Percentiles rank a stretch among this genome's conserved stretches.
These are phyloP conservation scores for Cyprinus carpio DNA, from an alignment of 2,113 vertebrate species.

Conservation along the genomic window DNA sequence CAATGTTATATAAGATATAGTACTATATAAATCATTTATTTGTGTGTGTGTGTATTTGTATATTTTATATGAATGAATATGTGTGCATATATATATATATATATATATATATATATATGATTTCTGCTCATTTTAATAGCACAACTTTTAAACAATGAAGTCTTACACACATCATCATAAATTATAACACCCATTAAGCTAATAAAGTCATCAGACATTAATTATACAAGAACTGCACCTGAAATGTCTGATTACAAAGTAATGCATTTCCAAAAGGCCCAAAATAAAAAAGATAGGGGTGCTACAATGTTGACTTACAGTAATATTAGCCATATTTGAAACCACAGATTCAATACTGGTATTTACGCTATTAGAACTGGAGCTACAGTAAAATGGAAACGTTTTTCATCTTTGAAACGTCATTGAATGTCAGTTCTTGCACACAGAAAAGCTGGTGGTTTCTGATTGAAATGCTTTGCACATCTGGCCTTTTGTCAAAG, in stretches of 20 bases:
- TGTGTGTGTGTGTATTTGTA: no score
- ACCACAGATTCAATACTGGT: not conserved
- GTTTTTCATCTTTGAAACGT: not conserved
- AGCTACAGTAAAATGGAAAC: not conserved
- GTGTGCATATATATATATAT: no score
- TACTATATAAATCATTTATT: no score
- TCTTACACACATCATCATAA: not conserved
- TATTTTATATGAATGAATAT: no score
- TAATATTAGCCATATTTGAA: conserved; percentile 1
- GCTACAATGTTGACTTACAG: conserved; percentile 12
- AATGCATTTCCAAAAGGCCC: not conserved
- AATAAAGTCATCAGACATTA: not conserved
- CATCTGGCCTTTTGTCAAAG: conserved; percentile 11
- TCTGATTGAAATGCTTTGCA: conserved; percentile 31
- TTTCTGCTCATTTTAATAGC: conserved; percentile 14
- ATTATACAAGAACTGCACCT: not conserved
- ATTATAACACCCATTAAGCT: not conserved
- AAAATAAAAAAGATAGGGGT: not conserved
- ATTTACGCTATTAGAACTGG: not conserved
- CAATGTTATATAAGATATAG: no score
- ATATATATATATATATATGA: not conserved
- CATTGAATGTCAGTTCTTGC: not conserved
- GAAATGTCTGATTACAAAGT: conserved; percentile 16
- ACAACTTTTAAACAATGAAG: not conserved
- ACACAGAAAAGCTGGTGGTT: not conserved